A percentile compares a stretch with the other conserved stretches of the same genome.
phyloP scores from a whole-genome alignment of 2,888 invertebrate species.

The Caenorhabditis sp. region DNA sequence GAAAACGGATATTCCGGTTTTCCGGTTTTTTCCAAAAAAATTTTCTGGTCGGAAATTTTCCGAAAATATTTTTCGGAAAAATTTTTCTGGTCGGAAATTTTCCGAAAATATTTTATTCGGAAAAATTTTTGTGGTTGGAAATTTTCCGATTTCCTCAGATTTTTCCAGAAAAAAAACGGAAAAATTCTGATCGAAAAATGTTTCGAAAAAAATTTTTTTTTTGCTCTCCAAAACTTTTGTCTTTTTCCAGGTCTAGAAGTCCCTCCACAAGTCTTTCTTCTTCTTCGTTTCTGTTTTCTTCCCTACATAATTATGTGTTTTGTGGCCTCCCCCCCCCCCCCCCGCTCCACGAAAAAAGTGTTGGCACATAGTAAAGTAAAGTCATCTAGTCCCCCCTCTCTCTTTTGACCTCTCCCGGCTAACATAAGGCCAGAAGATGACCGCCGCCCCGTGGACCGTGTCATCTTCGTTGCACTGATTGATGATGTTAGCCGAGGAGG shows the following conservation, averaged over 20 bases:
- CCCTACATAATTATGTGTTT: constrained; percentile 35
- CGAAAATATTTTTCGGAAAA: too few relatives aligned
- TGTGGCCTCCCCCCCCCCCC: neutral
- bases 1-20: too few relatives aligned
- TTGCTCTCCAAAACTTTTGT: neutral
- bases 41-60: too few relatives aligned
- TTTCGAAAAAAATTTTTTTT: too few relatives aligned
- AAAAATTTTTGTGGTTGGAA: too few relatives aligned
- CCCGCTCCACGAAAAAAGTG: neutral
- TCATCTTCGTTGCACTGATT: constrained; percentile 46
- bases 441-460: constrained; percentile 13
- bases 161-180: too few relatives aligned
- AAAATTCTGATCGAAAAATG: too few relatives aligned
- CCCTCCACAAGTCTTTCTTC: neutral
- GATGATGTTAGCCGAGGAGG: constrained; percentile 24
- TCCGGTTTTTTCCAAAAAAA: too few relatives aligned
- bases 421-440: neutral
- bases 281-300: neutral
- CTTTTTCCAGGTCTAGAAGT: too few relatives aligned
- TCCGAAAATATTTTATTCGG: too few relatives aligned
- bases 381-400: neutral
- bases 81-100: too few relatives aligned
- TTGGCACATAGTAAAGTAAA: constrained; percentile 1
- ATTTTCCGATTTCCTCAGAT: too few relatives aligned
- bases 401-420: constrained; percentile 13